Conservation (phyloP, 2,888 invertebrate species). For the Epicampocera succincta region DNA sequence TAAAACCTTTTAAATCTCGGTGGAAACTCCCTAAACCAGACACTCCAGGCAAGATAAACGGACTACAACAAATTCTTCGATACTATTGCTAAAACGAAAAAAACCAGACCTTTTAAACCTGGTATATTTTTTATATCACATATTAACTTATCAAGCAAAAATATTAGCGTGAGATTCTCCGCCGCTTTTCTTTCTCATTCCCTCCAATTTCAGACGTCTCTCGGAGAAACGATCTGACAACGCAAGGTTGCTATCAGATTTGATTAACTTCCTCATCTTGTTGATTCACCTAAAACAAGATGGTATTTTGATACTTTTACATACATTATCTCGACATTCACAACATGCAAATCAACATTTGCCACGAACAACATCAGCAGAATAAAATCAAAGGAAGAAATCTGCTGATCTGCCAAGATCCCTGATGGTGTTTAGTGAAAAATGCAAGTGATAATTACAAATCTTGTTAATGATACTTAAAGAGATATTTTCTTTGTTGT, state of each 20-base stretch:
- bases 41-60: no score
- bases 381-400: slow-evolving; percentile 16
- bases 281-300: slow-evolving; percentile 61
- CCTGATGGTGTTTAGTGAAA: slow-evolving; percentile 67
- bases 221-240: slow-evolving; percentile 9
- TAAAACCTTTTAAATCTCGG: no score
- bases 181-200: not conserved
- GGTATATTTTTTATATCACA: no score
- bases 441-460: slow-evolving; percentile 71
- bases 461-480: slow-evolving; percentile 68
- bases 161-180: not conserved
- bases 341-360: slow-evolving; percentile 57
- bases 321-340: slow-evolving; percentile 50
- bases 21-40: no score
- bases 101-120: no score
- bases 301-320: slow-evolving; percentile 61
- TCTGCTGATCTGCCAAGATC: slow-evolving; percentile 55
- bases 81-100: no score
- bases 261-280: slow-evolving; percentile 64
- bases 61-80: no score
- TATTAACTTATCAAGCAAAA: not conserved
- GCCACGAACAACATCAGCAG: slow-evolving; percentile 25
- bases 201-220: slow-evolving; percentile 2
- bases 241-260: slow-evolving; percentile 48
- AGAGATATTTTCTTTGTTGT: slow-evolving; percentile 45